Percentiles rank a stretch among this genome's conserved stretches.
phyloP scores from a whole-genome alignment of 2,113 vertebrate species.

The Otocyon megalotis region DNA sequence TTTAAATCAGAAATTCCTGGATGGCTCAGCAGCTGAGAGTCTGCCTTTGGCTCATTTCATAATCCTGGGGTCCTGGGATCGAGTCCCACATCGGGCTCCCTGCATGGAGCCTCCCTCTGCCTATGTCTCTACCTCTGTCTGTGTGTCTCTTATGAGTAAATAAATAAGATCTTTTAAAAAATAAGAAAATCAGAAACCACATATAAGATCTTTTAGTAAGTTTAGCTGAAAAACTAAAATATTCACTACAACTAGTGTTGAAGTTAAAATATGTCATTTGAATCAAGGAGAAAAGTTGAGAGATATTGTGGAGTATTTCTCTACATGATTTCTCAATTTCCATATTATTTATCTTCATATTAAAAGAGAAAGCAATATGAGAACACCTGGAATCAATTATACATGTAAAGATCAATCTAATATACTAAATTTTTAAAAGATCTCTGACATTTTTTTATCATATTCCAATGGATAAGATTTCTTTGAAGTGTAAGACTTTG shows the following conservation, averaged over 20 bases:
- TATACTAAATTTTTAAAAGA: neutral
- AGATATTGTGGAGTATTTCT: neutral
- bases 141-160: too few species aligned
- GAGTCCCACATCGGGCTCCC: too few species aligned
- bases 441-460: neutral
- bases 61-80: too few species aligned
- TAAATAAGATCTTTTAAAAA: too few species aligned
- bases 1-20: neutral
- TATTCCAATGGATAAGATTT: neutral
- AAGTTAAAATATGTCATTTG: neutral
- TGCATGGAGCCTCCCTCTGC: too few species aligned
- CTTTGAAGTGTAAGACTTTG: neutral
- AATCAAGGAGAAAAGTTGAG: neutral
- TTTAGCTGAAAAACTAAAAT: neutral
- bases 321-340: neutral
- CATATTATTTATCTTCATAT: neutral
- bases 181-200: neutral
- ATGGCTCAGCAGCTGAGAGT: too few species aligned
- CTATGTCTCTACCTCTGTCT: too few species aligned
- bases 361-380: neutral
- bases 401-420: neutral
- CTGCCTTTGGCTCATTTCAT: too few species aligned
- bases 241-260: neutral
- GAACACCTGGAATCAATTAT: neutral
- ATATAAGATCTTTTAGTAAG: neutral